Evolutionary conservation across 1,140 invertebrate genomes (phyloP).

Genomic region (Zaprionus capensis): DNA sequence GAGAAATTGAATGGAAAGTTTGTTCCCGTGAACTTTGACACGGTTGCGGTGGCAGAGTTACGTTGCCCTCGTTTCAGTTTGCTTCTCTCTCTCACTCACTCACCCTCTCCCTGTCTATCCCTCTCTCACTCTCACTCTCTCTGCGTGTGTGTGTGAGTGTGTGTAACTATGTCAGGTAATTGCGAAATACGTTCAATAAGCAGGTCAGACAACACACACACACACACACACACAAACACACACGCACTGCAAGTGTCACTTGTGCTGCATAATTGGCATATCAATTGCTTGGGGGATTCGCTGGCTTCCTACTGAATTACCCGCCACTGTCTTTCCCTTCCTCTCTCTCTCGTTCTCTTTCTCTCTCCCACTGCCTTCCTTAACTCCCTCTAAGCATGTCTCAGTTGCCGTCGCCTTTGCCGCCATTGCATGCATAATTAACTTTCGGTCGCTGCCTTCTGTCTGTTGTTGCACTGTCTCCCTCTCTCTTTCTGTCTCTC

Average conservation of each 20-base stretch:
- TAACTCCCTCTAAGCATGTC: not conserved
- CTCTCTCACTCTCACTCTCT: conserved; percentile 8
- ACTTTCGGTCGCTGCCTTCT: conserved; percentile 10
- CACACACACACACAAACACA: conserved; percentile 13
- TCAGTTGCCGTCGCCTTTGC: conserved; percentile 1
- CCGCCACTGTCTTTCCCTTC: not conserved
- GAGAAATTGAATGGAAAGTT: conserved; percentile 34
- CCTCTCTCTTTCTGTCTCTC: not conserved
- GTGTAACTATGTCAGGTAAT: conserved; percentile 73
- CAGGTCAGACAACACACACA: conserved; percentile 55
- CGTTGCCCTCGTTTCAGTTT: conserved; percentile 67
- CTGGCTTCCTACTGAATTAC: not conserved
- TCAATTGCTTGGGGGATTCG: conserved; percentile 49
- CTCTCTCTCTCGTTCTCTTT: not conserved
- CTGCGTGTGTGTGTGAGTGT: conserved; percentile 5
- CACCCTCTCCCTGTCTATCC: not conserved
- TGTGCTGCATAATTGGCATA: conserved; percentile 73
- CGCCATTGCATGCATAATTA: conserved; percentile 49
- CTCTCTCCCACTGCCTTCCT: not conserved
- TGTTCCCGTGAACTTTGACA: conserved; percentile 70
- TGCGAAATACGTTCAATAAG: conserved; percentile 73
- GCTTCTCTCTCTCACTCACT: not conserved
- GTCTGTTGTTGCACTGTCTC: not conserved
- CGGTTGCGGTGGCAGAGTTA: conserved; percentile 37
- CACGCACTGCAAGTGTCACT: conserved; percentile 56